These are phyloP conservation scores for Hypsopygia costalis DNA, from an alignment of 2,888 invertebrate species.

Conservation along the genomic window DNA sequence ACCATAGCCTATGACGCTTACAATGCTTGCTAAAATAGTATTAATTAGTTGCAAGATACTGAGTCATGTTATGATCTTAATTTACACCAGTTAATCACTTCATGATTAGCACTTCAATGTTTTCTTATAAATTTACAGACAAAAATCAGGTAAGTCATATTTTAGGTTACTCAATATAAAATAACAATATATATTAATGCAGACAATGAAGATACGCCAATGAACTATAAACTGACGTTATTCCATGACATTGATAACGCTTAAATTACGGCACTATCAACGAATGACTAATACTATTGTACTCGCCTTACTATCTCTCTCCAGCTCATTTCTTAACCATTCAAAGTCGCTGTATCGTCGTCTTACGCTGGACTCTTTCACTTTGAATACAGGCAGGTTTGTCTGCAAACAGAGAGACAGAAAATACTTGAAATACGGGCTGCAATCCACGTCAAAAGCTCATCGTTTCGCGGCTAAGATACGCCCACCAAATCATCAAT, in stretches of 20 bases:
- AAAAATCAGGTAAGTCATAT: too few relatives aligned
- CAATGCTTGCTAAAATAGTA: too few relatives aligned
- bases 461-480: slow-evolving; percentile 21
- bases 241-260: slow-evolving; percentile 13
- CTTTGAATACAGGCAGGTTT: slow-evolving; percentile 99
- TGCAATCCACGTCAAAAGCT: not conserved
- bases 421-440: slow-evolving; percentile 27
- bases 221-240: not conserved
- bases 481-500: slow-evolving; percentile 32
- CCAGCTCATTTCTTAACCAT: slow-evolving; percentile 99
- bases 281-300: slow-evolving; percentile 15
- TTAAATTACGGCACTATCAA: slow-evolving; percentile 16
- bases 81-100: too few relatives aligned
- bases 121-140: too few relatives aligned
- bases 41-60: too few relatives aligned
- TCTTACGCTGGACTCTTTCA: slow-evolving; percentile 98
- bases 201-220: slow-evolving; percentile 1
- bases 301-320: slow-evolving; percentile 98
- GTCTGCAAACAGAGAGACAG: slow-evolving; percentile 87
- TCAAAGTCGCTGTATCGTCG: slow-evolving; percentile 99
- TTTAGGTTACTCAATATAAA: too few relatives aligned
- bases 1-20: too few relatives aligned
- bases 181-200: not conserved
- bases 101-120: too few relatives aligned
- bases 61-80: too few relatives aligned